Evolutionary conservation across 2,113 vertebrate genomes (phyloP).

Genomic region (Heptranchias perlo): DNA sequence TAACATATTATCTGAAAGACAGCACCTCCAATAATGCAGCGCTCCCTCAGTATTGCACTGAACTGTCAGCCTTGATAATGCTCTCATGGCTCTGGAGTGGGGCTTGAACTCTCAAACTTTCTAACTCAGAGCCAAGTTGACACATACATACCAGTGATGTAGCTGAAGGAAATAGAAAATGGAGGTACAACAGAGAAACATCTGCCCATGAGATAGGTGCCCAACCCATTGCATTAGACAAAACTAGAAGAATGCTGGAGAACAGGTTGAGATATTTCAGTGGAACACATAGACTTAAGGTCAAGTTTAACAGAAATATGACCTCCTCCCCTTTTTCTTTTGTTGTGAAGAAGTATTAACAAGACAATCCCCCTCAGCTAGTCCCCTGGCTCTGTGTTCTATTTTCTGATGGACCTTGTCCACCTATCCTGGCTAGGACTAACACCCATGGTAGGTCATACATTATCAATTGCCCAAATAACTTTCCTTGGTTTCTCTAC

Average conservation of each 20-base stretch:
- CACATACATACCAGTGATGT: not conserved
- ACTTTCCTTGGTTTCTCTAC: not conserved
- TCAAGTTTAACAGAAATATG: not conserved
- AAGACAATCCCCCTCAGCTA: not conserved
- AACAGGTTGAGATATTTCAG: not conserved
- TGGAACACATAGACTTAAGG: too few relatives aligned
- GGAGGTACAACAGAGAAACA: not conserved
- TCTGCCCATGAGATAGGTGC: too few relatives aligned
- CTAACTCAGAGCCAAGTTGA: not conserved
- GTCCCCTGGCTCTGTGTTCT: not conserved
- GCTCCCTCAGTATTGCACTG: not conserved
- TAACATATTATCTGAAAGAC: not conserved
- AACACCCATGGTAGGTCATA: not conserved
- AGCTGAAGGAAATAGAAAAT: not conserved
- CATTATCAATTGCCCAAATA: not conserved
- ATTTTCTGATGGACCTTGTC: not conserved
- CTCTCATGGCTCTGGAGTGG: not conserved
- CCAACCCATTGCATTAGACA: not conserved
- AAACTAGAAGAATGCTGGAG: not conserved
- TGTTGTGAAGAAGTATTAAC: not conserved
- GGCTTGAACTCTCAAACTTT: not conserved
- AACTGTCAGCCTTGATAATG: not conserved
- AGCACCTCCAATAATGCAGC: not conserved
- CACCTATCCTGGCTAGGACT: not conserved
- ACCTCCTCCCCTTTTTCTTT: not conserved